Evolutionary conservation across 2,888 invertebrate species (phyloP).

Genomic region (Caenorhabditis sp.): DNA sequence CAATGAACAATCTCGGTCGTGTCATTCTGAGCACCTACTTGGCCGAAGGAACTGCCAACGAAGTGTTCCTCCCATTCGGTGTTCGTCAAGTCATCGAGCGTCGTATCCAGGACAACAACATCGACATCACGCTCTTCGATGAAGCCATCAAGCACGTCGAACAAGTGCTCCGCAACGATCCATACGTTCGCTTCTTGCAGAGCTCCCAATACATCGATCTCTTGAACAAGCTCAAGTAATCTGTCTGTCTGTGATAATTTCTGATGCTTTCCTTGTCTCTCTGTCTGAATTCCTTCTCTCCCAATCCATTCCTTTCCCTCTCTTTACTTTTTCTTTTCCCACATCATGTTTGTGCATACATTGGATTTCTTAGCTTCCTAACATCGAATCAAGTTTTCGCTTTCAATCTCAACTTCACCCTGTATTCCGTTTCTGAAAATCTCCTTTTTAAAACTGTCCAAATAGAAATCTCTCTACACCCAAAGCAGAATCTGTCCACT

Average conservation of each 20-base stretch:
- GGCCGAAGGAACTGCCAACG: slow-evolving; percentile 79
- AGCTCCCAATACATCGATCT: slow-evolving; percentile 76
- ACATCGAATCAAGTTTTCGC: too few species aligned
- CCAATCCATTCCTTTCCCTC: background rate
- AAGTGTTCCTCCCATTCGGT: slow-evolving; percentile 82
- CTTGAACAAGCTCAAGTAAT: slow-evolving; percentile 64
- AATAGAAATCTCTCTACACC: too few species aligned
- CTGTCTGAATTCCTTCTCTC: background rate
- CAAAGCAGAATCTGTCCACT: too few species aligned
- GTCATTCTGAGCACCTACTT: slow-evolving; percentile 80
- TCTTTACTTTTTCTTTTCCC: background rate
- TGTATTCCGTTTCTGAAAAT: too few species aligned
- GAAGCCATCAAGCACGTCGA: slow-evolving; percentile 82
- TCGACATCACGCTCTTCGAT: slow-evolving; percentile 81
- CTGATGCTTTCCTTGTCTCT: background rate
- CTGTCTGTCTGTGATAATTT: background rate
- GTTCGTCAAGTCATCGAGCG: slow-evolving; percentile 80
- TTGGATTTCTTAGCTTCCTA: too few species aligned
- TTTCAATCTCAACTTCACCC: too few species aligned
- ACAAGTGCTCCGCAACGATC: slow-evolving; percentile 79
- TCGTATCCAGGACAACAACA: slow-evolving; percentile 76
- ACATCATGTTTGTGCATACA: too few species aligned
- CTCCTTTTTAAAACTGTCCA: too few species aligned
- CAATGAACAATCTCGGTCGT: slow-evolving; percentile 80
- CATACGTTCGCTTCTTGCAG: slow-evolving; percentile 82